Base-by-base conservation (phyloP, 2,888 invertebrate genomes). In the Cephonodes hylas region DNA sequence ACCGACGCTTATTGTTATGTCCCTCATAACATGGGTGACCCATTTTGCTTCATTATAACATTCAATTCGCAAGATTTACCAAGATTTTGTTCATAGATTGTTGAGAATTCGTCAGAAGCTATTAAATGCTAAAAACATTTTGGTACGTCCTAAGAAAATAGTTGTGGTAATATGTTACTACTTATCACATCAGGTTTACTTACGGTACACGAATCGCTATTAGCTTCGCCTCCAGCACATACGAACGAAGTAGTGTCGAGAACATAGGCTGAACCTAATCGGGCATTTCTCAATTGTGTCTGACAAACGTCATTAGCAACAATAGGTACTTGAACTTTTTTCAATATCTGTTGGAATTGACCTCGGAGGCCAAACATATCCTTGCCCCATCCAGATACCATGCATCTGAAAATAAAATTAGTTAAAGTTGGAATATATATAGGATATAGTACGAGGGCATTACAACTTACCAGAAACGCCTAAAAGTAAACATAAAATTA, bases 351-450 rank as follows among this genome's bases (percentile, higher is more conserved):
- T 80, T 96, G 95, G 75, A 94, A 95, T 66, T 85, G 89, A 0
- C 92, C 93, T 81, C 83, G 91, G 2, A 83, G 44, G 1, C 93
- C 93, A 66, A 96, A 98, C 69, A 95, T 94, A 69, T 96, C 93
- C 79, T 97, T 96, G 13, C 98, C 98, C 97, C 98, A 98, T 10
- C 98, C 98, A n/a, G 96, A 91, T 0, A 96, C 96, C 88, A 93
- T 93, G 75, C 95, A 95, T 66, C 93, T 93, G 63, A 20, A 72
- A 64, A 68, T 65, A 34, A 57, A 58, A 13, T 13, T 31, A 46
- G 10, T 44, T 18, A 20, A 23, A 18, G n/a, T n/a, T n/a, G n/a
- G n/a, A n/a, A n/a, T n/a, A n/a, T n/a, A n/a, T n/a, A n/a, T n/a
- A n/a, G n/a, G n/a, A n/a, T n/a, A n/a, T n/a, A n/a, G n/a, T n/a